Evolutionary conservation across 2,797 vertebrate genomes (phyloP), one percentile per base, ranked within the genome.

Genomic region (Clarias platycephalus): DNA sequence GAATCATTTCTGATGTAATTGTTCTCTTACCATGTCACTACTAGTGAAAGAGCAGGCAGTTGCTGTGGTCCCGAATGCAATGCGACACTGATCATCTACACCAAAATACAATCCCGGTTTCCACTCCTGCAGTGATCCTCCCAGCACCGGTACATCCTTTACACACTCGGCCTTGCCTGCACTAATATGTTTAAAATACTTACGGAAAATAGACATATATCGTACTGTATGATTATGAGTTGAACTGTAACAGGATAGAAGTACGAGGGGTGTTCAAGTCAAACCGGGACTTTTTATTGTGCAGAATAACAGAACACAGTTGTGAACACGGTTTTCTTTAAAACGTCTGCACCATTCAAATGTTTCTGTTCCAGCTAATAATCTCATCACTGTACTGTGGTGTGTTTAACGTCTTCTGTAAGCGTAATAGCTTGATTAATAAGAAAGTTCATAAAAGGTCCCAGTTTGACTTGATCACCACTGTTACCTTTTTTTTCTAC

Each of bases 81-180:
- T 95, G 37, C 95, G 96, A 85, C 98, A 99, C 88, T 99, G 98
- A 84, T 98, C 97, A 18, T 99, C 96, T 0, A 95, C 94, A 44
- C 96, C 96, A 0, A 99, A 99, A 92, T 97, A 99, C 55, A 98
- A 92, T 64, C 98, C 98, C 0, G 98, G 97, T 89, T 96, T 97
- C 92, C 93, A 96, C 76, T 93, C 91, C 0, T 95, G 95, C 44
- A 95, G 94, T 68, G 91, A 94, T 83, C 92, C 92, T 22, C 87
- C 88, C 24, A 91, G 82, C 8, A 85, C 89, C 15, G 94, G 96
- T 3, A 92, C 93, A 91, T 99, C 97, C 86, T 94, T 89, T 37
- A 97, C 86, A 91, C 98, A 99, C 86, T 91, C 95, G 24, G 93
- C 95, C 85, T 91, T 93, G 31, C 96, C 95, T 92, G 95, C 87